These are phyloP conservation scores for Datnioides undecimradiatus DNA, from an alignment of 2,113 vertebrate genomes.

Conservation along the genomic window DNA sequence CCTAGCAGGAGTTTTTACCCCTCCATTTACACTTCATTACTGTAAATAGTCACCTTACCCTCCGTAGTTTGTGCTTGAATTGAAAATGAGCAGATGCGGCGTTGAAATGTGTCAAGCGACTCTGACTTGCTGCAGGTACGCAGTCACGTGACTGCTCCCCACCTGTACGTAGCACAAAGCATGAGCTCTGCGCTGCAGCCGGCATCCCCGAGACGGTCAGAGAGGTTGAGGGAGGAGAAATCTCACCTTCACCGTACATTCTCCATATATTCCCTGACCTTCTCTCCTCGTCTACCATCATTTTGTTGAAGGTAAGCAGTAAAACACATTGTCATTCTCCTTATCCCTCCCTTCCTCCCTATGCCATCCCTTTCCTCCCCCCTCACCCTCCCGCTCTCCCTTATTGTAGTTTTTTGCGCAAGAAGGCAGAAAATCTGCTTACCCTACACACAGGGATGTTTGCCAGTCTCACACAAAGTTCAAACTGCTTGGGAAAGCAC, in stretches of 20 bases:
- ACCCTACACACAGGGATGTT: slow-evolving; percentile 71
- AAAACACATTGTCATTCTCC: slow-evolving; percentile 57
- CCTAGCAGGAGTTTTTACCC: not conserved
- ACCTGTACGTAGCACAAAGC: not conserved
- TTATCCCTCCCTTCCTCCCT: slow-evolving; percentile 18
- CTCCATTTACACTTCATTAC: not conserved
- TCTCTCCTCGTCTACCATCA: slow-evolving; percentile 24
- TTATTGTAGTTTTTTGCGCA: slow-evolving; percentile 79
- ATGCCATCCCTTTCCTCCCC: not conserved
- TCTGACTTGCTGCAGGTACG: slow-evolving; percentile 1
- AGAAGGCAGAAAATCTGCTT: slow-evolving; percentile 83
- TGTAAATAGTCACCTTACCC: not conserved
- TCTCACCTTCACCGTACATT: slow-evolving; percentile 26
- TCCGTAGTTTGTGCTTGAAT: not conserved
- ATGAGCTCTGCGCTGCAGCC: not conserved
- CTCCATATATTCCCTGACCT: slow-evolving; percentile 40
- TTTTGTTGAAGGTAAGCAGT: slow-evolving; percentile 59
- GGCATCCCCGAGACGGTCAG: not conserved
- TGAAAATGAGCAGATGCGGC: not conserved
- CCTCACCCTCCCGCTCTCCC: slow-evolving; percentile 16
- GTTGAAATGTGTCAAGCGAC: slow-evolving; percentile 13
- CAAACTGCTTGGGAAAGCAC: slow-evolving; percentile 74
- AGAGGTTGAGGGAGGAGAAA: not conserved
- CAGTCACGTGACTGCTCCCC: slow-evolving; percentile 7
- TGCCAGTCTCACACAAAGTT: slow-evolving; percentile 72